Percentiles rank a stretch among this genome's conserved stretches.
Evolutionary conservation across 2,888 invertebrate genomes (phyloP).

Genomic region (Habroteleia sp.): DNA sequence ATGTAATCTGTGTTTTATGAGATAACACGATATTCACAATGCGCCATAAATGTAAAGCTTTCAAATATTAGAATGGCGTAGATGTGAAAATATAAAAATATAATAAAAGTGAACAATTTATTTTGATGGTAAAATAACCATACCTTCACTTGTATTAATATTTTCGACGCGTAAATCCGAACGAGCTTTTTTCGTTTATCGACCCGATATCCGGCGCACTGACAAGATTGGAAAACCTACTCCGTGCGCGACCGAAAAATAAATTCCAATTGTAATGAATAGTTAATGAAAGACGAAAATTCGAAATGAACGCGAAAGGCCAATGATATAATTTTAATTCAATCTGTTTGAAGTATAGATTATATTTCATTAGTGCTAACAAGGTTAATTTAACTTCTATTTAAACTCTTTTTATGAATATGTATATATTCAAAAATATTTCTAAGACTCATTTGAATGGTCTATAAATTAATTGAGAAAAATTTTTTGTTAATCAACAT

Average conservation of each 20-base stretch:
- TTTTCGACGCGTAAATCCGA: slow-evolving; percentile 46
- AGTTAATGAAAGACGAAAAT: slow-evolving; percentile 40
- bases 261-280: slow-evolving; percentile 44
- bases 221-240: slow-evolving; percentile 43
- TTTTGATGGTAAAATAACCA: slow-evolving; percentile 43
- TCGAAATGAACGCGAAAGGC: slow-evolving; percentile 11
- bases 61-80: slow-evolving; percentile 24
- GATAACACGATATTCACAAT: slow-evolving; percentile 38
- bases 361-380: slow-evolving; percentile 41
- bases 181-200: slow-evolving; percentile 53
- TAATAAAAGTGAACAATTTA: slow-evolving; percentile 47
- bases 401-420: slow-evolving; percentile 11
- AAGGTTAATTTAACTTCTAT: slow-evolving; percentile 35
- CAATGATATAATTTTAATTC: slow-evolving; percentile 31
- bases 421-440: background rate
- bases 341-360: slow-evolving; percentile 26
- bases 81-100: slow-evolving; percentile 55
- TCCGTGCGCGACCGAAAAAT: slow-evolving; percentile 32
- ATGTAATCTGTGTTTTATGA: slow-evolving; percentile 37
- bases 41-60: slow-evolving; percentile 35
- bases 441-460: background rate
- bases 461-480: background rate
- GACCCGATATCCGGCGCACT: slow-evolving; percentile 17
- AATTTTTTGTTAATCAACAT: too few species aligned
- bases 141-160: slow-evolving; percentile 53